Evolutionary conservation across 1,140 invertebrate genomes (phyloP), one percentile per base, ranked within the genome.

Genomic region (Psix sp.): DNA sequence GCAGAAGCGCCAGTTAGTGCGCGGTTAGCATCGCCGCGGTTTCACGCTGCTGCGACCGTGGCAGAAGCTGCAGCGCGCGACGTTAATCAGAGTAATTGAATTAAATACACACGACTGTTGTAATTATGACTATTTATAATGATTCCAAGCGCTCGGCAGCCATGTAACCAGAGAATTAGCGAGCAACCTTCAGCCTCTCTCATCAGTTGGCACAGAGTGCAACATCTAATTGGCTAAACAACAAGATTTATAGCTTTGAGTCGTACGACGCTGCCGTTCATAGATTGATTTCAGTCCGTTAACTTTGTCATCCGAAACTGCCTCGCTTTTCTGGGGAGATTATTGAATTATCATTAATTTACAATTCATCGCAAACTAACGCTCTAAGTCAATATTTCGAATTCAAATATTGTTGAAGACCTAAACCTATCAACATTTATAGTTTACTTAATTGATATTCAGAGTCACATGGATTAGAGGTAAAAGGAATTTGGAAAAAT

Each of bases 101-200:
- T 87, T 85, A 86, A 81, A 81, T 80, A 83, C 81, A 79, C 83
- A 80, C 84, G 85, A 84, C 83, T 85, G 81, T 84, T 87, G 84
- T 85, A 87, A 86, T 87, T 87, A 86, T 86, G 83, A 87, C 84
- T 86, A 87, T 86, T 87, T 86, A 86, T 85, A 86, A 87, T 85
- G 83, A 87, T 85, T 84, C 75, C 65, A 67, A 74, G 60, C 72
- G 51, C 52, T 60, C 60, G 21, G 17, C 42, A 71, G 33, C 38
- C 45, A 13, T 66, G 54, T 52, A 72, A 59, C 57, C 33, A 21
- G 49, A 63, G 38, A 67, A 72, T 76, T 72, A 67, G 57, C 35
- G 24, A 43, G 16, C 42, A 36, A 49, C 40, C 63, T 51, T 29
- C n/a, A 20, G n/a, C 16, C 33, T 42, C 26, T 20, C 54, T 45